Evolutionary conservation across 2,888 invertebrate species (phyloP), one percentile per base, ranked within the genome.

Genomic region (Lithosia quadra): DNA sequence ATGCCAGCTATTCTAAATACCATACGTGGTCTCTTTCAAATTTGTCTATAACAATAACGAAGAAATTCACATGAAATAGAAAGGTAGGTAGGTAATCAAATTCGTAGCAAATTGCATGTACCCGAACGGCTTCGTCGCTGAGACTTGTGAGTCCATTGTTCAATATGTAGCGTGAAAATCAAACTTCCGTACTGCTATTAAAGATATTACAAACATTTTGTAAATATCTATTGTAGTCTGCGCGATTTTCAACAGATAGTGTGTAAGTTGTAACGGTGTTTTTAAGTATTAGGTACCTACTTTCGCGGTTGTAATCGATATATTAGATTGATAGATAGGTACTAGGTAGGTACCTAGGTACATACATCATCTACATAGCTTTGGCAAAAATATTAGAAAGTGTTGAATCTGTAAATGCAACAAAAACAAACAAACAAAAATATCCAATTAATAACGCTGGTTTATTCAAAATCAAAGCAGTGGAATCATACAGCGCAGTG

Each of bases 1-100:
- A 75, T 88, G 92, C 92, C 92, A 92, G 88, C 81, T 86, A 91
- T 88, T 90, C 89, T 87, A 91, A 90, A 91, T 91, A 91, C 91
- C 91, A 89, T 90, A 90, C 89, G 88, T 84, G 88, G 90, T 88
- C 86, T 84, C 85, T 85, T 88, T 88, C 81, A 85, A 83, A 85
- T 84, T 82, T 84, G 84, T 86, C 83, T 88, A 86, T 88, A 86
- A 84, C 84, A 86, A 84, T 84, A 84, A 82, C 75, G 80, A 79
- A 82, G 82, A 84, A 82, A 77, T 82, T 84, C 84, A 78, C 84
- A 82, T 81, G 76, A 81, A 85, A 84, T 84, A 88, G 87, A 88
- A 86, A 88, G 84, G 86, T 84, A 88, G 87, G 87, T 86, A 88
- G 84, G 86, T 84, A 85, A 86, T 87, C 83, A 86, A 86, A 88